Evolutionary conservation across 1,140 invertebrate genomes (phyloP).

Genomic region (Sipha flava): DNA sequence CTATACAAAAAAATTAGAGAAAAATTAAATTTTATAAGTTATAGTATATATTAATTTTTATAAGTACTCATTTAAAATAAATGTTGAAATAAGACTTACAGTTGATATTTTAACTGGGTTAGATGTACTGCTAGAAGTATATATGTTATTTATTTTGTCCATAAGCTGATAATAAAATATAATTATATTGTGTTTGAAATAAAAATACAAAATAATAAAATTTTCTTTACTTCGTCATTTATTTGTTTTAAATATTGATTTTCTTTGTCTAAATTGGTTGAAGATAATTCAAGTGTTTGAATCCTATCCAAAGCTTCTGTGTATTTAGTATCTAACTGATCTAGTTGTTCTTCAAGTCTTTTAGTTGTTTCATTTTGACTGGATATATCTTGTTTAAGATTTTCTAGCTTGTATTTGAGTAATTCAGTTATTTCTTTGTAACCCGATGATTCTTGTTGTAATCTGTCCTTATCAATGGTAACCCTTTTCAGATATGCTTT

Average conservation of each 20-base stretch:
- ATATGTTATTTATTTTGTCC: not conserved
- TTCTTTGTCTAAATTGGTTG: slow-evolving; percentile 31
- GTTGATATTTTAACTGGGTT: not conserved
- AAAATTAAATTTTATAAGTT: too few relatives aligned
- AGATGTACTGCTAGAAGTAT: not conserved
- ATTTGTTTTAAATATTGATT: slow-evolving; percentile 24
- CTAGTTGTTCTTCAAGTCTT: slow-evolving; percentile 9
- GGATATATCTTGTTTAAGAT: slow-evolving; percentile 13
- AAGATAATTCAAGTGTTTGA: slow-evolving; percentile 18
- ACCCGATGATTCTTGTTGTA: slow-evolving; percentile 30
- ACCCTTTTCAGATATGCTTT: slow-evolving; percentile 24
- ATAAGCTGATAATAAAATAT: not conserved
- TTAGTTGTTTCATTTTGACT: slow-evolving; percentile 10
- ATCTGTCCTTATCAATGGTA: slow-evolving; percentile 27
- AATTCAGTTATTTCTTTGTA: slow-evolving; percentile 25
- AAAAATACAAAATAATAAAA: not conserved
- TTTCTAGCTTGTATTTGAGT: slow-evolving; percentile 28
- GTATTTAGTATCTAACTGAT: slow-evolving; percentile 26
- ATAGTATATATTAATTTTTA: too few relatives aligned
- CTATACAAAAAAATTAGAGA: not conserved
- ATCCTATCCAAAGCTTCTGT: slow-evolving; percentile 26
- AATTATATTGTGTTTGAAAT: not conserved
- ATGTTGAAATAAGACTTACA: not conserved
- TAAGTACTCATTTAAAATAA: too few relatives aligned
- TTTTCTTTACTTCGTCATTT: slow-evolving; percentile 23